Conservation (phyloP, 2,888 invertebrate genomes). For the Isotomurus palustris region DNA sequence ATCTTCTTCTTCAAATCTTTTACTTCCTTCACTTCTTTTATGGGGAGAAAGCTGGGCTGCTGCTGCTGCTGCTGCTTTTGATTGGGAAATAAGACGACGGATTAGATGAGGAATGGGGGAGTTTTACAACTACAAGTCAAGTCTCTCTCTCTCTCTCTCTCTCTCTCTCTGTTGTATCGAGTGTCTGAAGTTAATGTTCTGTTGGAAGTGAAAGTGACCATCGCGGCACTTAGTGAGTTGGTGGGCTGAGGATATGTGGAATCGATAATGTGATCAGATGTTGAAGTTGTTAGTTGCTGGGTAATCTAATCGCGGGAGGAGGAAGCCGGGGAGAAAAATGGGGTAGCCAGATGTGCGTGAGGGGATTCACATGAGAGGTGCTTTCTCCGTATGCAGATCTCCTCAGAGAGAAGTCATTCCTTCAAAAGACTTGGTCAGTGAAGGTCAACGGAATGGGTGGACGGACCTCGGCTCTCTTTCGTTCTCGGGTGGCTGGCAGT, state of each 20-base stretch:
- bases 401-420: too few relatives aligned
- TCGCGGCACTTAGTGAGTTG: background rate
- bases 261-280: slow-evolving; percentile 45
- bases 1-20: too few relatives aligned
- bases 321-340: background rate
- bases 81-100: background rate
- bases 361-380: too few relatives aligned
- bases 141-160: background rate
- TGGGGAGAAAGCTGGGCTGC: background rate
- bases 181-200: background rate
- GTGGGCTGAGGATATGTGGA: slow-evolving; percentile 32
- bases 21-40: background rate
- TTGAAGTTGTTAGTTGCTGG: slow-evolving; percentile 34
- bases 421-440: too few relatives aligned
- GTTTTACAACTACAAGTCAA: too few relatives aligned
- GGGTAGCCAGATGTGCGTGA: too few relatives aligned
- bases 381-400: too few relatives aligned
- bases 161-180: background rate
- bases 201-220: background rate
- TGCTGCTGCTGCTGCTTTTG: background rate
- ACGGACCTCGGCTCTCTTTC: background rate
- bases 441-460: too few relatives aligned
- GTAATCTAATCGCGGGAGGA: slow-evolving; percentile 16
- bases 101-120: too few relatives aligned
- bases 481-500: background rate